phyloP scores from a whole-genome alignment of 2,888 invertebrate species.

The Cantharis nigra region DNA sequence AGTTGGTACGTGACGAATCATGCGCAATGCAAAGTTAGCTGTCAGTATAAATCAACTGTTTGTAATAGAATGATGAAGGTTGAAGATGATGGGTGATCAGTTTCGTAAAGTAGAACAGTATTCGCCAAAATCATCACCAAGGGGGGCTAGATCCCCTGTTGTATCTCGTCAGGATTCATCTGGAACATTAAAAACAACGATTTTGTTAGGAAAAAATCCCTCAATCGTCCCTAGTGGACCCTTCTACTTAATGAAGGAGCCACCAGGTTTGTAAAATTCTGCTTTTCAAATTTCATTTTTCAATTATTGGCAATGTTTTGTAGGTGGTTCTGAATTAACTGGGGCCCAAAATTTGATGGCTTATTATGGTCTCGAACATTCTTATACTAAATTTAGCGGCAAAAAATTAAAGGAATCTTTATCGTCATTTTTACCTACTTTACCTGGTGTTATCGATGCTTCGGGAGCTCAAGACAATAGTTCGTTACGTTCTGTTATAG shows the following conservation, averaged over 20 bases:
- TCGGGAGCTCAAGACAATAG: constrained; percentile 87
- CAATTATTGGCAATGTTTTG: constrained; percentile 24
- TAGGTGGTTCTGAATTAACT: constrained; percentile 89
- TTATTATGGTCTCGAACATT: constrained; percentile 94
- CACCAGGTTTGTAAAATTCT: constrained; percentile 68
- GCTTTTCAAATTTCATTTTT: constrained; percentile 3
- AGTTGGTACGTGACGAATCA: background rate
- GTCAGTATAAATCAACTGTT: constrained; percentile 23
- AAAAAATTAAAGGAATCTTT: constrained; percentile 94
- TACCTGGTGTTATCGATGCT: constrained; percentile 94
- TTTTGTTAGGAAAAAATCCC: constrained; percentile 95
- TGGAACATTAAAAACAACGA: constrained; percentile 96
- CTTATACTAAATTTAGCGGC: constrained; percentile 96
- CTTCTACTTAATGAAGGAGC: constrained; percentile 97
- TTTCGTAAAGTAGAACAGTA: constrained; percentile 92
- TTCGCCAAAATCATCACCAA: constrained; percentile 93
- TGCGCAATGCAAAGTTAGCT: background rate
- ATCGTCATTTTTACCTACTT: constrained; percentile 91
- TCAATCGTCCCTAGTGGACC: constrained; percentile 97
- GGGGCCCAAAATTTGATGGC: constrained; percentile 97
- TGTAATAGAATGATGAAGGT: constrained; percentile 53
- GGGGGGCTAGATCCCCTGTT: constrained; percentile 92
- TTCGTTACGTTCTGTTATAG: constrained; percentile 90
- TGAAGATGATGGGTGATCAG: constrained; percentile 91
- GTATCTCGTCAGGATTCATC: constrained; percentile 96